Evolutionary conservation across 2,888 invertebrate species (phyloP), one percentile per base, ranked within the genome.

Genomic region (Noctuana brunneofusca): DNA sequence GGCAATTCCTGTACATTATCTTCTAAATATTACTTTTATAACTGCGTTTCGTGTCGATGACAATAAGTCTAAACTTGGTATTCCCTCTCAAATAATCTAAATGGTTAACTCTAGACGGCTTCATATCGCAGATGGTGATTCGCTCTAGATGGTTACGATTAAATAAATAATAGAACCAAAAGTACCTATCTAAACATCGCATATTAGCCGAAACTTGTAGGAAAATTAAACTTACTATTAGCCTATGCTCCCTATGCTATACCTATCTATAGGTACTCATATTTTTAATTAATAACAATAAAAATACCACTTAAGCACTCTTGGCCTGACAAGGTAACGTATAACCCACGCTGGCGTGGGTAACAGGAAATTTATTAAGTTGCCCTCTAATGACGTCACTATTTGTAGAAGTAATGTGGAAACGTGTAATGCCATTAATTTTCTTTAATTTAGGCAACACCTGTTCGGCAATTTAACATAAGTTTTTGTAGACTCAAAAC

Each of bases 81-180:
- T 20, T 48, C 48, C 12, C 22, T 48, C 48, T 48, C 12, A 41
- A 11, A 60, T 69, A 78, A 86, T 83, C 87, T 73, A 81, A 86
- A 76, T 79, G 85, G 87, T 70, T 57, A 70, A 56, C 70, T 71
- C 74, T 70, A 70, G 76, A 77, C 72, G 71, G 68, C 67, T 67
- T 30, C 27, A 24, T 22, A 16, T 56, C 27, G 12, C 22, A 54
- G 53, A 59, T 43, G 53, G 18, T 30, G 14, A 22, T 49, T 20
- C 71, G 67, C 79, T 84, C 86, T 83, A 87, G 86, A 75, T 84
- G 87, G 87, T 79, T 79, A 38, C 20, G 49, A 62, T 35, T 46
- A 9, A 53, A 27, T n/a, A 27, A 3, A 46, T 46, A 22, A 12
- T 20, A 22, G 46, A 46, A 46, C 20, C 22, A 22, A 46, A 46